phyloP scores from a whole-genome alignment of 2,888 invertebrate species.

The Norana najaformis region DNA sequence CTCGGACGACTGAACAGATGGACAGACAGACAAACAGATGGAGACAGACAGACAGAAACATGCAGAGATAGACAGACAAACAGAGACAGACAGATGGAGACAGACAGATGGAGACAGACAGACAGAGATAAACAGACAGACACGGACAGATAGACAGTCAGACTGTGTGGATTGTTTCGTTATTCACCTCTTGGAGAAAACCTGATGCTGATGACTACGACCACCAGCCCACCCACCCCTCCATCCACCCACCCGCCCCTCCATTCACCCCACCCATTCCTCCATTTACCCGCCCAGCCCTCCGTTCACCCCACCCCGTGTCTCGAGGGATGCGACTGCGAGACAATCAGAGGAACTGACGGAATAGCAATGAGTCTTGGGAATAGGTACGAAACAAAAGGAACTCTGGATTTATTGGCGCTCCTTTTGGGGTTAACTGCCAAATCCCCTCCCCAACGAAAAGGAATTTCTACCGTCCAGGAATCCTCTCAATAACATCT shows the following conservation, averaged over 20 bases:
- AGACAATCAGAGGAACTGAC: neutral
- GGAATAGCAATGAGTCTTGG: neutral
- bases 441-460: neutral
- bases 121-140: neutral
- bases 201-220: neutral
- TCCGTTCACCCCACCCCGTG: neutral
- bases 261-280: neutral
- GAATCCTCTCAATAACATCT: neutral
- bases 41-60: neutral
- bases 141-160: neutral
- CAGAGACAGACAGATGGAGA: neutral
- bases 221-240: neutral
- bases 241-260: neutral
- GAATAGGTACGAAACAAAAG: neutral
- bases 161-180: neutral
- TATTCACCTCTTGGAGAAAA: neutral
- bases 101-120: neutral
- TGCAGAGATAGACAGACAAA: neutral
- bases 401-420: neutral
- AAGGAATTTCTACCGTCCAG: neutral
- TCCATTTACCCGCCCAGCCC: neutral
- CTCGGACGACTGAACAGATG: neutral
- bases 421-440: neutral
- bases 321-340: neutral
- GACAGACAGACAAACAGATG: neutral